Evolutionary conservation across 2,888 invertebrate genomes (phyloP), one percentile per base, ranked within the genome.

Genomic region (Dioctria rufipes): DNA sequence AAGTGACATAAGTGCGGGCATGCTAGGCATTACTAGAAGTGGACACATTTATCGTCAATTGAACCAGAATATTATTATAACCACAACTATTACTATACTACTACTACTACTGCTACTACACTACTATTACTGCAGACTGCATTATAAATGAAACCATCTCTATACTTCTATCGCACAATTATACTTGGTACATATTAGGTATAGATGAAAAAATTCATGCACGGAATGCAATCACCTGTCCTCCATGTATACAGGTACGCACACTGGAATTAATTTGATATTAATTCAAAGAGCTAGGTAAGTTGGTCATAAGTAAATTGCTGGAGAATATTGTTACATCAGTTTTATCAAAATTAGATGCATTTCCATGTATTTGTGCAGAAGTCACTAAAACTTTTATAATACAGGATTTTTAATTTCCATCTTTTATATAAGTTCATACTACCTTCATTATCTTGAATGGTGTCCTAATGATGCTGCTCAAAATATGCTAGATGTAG

Each of bases 1-100:
- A 73, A 13, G 58, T 73, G 60, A 58, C 73, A 73, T 60, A 73
- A 73, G 43, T 73, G 73, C 73, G 73, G 37, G 11, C 43, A 60
- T 73, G 42, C 25, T 25, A 25, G 25, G 25, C 58, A 73, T 58
- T 73, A 73, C 11, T n/a, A 54, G 4, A 37, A 11, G 40, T 42
- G 37, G 5, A 9, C 13, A 9, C 37, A 67, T 46, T 67, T 43
- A 67, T 65, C 65, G 65, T 11, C 51, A 11, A 51, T n/a, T 37
- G 61, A 37, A 51, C 51, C 5, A 25, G 25, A 25, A 25, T 25
- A 25, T 25, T 25, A 25, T 25, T 25, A 25, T 25, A 25, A 25
- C 25, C 25, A 25, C 25, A 25, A 25, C 25, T 25, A 25, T 25
- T 25, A 25, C 25, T 25, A 25, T 25, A 25, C 25, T 25, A 25